A percentile compares a stretch with the other conserved stretches of the same genome.
Conservation (phyloP, 1,140 invertebrate species). For the Globodera ellingtonae region DNA sequence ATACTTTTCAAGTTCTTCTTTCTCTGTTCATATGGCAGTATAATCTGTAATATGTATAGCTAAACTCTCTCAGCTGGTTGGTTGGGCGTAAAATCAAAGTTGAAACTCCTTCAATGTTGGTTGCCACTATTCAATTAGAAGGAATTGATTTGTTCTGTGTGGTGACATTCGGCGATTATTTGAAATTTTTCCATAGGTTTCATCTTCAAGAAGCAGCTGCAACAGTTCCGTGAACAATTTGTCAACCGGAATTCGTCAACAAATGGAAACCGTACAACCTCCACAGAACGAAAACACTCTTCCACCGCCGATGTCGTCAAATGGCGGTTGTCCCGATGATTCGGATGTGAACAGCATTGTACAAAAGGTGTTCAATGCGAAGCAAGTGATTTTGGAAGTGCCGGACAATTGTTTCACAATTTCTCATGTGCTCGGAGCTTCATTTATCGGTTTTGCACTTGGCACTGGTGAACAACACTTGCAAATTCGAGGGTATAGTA, state of each 20-base stretch:
- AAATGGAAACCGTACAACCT: too few species aligned
- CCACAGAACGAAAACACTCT: neutral
- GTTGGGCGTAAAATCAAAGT: too few species aligned
- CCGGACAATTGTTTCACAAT: conserved; percentile 4
- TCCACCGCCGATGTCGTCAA: neutral
- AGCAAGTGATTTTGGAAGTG: conserved; percentile 13
- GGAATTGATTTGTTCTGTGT: too few species aligned
- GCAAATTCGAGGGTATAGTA: conserved; percentile 1
- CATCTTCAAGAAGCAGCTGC: neutral
- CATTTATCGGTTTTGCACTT: conserved; percentile 11
- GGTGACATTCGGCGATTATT: neutral
- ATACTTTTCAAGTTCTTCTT: too few species aligned
- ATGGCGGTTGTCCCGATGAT: neutral
- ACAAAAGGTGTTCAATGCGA: neutral
- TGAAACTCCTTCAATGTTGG: too few species aligned
- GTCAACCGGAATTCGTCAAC: too few species aligned
- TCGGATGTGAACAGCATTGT: neutral
- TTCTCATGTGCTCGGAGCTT: conserved; percentile 4
- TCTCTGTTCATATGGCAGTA: too few species aligned
- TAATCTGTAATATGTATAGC: too few species aligned
- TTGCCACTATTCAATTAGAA: too few species aligned
- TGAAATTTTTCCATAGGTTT: neutral
- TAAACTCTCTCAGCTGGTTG: too few species aligned
- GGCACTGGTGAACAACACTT: neutral
- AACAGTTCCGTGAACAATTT: neutral